Evolutionary conservation across 2,797 vertebrate genomes (phyloP).

Genomic region (Liasis olivaceus): DNA sequence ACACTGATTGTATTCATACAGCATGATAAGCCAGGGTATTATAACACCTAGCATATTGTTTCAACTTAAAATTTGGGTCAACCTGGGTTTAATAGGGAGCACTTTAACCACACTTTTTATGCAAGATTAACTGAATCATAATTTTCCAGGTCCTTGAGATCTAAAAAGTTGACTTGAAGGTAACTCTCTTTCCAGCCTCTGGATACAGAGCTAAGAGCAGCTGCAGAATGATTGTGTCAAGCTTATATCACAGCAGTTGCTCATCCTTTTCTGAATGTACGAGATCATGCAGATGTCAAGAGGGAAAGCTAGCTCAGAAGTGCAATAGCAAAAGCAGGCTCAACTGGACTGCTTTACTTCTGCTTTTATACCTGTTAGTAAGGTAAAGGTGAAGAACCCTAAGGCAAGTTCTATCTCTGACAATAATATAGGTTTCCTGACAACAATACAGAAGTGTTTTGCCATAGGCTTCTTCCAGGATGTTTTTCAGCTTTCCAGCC

Average conservation of each 20-base stretch:
- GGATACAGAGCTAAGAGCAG: neutral
- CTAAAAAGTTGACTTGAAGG: neutral
- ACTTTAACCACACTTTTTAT: neutral
- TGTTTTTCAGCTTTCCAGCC: neutral
- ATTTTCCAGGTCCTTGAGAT: neutral
- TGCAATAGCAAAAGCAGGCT: too few relatives aligned
- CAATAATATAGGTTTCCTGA: neutral
- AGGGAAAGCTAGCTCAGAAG: neutral
- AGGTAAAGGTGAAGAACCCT: neutral
- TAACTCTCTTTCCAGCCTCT: neutral
- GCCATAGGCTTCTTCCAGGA: neutral
- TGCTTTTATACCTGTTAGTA: neutral
- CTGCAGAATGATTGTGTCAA: neutral
- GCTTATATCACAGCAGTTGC: neutral
- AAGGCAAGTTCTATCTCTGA: neutral
- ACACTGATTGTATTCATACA: neutral
- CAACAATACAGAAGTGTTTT: neutral
- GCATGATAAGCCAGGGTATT: neutral
- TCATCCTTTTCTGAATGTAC: neutral
- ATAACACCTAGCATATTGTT: neutral
- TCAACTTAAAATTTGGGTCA: neutral
- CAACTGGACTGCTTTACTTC: too few relatives aligned
- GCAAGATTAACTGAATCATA: neutral
- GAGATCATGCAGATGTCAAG: neutral
- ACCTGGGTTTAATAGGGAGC: neutral